Evolutionary conservation across 2,113 vertebrate species (phyloP).

Genomic region (Puffinus mauretanicus): DNA sequence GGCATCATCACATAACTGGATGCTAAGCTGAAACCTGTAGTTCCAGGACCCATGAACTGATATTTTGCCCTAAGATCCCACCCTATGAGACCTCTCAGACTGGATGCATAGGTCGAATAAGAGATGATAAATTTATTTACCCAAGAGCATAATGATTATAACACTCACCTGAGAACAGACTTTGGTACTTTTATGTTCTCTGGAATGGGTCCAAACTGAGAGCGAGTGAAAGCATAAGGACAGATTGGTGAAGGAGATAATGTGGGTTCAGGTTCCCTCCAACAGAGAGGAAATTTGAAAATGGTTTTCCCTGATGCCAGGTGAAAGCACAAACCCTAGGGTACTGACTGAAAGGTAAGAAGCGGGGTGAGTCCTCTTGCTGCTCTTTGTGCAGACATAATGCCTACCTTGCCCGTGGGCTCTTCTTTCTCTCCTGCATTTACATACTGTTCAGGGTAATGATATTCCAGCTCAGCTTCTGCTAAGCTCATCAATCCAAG

Average conservation of each 20-base stretch:
- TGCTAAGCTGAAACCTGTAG: background rate
- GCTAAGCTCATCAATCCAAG: background rate
- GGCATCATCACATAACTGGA: background rate
- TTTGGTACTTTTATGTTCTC: background rate
- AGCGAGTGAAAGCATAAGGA: background rate
- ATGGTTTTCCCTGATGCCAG: background rate
- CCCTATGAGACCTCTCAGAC: background rate
- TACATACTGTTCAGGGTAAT: background rate
- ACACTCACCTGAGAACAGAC: background rate
- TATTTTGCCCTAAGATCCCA: background rate
- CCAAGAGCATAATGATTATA: background rate
- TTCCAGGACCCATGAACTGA: background rate
- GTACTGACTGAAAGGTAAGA: background rate
- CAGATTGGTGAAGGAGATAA: background rate
- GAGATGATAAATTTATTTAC: background rate
- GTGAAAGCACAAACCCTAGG: background rate
- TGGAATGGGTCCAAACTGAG: background rate
- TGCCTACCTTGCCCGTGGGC: background rate
- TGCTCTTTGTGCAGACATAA: background rate
- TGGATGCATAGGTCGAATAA: background rate
- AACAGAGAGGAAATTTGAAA: background rate
- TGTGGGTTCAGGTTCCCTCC: background rate
- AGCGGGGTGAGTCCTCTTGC: background rate
- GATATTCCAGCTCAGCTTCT: background rate
- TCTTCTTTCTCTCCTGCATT: background rate